Percentiles rank a stretch among this genome's conserved stretches.
Conservation (phyloP, 2,113 vertebrate species). For the Psophia crepitans region DNA sequence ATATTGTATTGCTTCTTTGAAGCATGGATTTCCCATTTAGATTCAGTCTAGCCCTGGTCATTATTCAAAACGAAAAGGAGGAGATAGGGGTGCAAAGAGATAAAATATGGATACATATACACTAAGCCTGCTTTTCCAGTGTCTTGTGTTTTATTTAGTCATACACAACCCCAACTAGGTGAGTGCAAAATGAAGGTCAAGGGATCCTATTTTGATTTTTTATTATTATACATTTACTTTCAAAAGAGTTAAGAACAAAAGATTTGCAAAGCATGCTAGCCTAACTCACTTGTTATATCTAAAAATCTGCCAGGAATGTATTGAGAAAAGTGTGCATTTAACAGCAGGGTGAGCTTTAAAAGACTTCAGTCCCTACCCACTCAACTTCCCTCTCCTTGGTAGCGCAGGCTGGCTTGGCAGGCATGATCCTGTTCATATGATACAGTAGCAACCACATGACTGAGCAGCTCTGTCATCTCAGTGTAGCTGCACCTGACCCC, state of each 20-base stretch:
- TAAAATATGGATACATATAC: background rate
- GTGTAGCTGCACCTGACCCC: background rate
- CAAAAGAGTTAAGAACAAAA: background rate
- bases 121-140: background rate
- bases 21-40: background rate
- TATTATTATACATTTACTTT: background rate
- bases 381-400: background rate
- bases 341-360: background rate
- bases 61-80: background rate
- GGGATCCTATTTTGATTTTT: background rate
- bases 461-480: background rate
- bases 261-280: background rate
- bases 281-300: background rate
- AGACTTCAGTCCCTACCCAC: background rate
- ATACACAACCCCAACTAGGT: background rate
- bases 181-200: background rate
- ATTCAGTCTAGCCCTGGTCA: background rate
- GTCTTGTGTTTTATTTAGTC: background rate
- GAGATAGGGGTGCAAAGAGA: background rate
- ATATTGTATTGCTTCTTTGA: background rate
- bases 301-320: background rate
- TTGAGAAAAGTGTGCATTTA: background rate
- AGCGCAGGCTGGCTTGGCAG: background rate
- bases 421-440: background rate
- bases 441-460: background rate